Conservation (phyloP, 2,888 invertebrate species). For the Stenchaetothrips biformis region DNA sequence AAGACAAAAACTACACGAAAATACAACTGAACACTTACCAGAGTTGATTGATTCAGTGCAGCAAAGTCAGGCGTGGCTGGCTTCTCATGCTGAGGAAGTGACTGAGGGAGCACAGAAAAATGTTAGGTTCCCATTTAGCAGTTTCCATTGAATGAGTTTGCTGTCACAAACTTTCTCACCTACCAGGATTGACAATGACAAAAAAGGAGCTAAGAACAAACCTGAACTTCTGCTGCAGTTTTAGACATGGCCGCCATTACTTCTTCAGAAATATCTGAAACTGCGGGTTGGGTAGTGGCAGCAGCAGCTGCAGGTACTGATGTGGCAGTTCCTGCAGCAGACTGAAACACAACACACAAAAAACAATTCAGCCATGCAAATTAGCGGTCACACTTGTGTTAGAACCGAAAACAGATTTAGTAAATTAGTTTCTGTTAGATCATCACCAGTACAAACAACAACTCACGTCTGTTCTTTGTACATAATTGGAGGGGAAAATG, state of each 20-base stretch:
- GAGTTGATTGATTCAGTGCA: neutral
- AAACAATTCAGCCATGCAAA: slow-evolving; percentile 36
- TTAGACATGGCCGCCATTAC: neutral
- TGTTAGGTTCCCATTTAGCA: neutral
- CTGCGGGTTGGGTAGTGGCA: neutral
- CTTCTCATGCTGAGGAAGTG: slow-evolving; percentile 25
- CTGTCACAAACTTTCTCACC: slow-evolving; percentile 36
- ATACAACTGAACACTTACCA: neutral
- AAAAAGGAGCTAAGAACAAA: slow-evolving; percentile 28
- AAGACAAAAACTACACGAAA: neutral
- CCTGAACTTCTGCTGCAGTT: neutral
- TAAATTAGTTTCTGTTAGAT: no score
- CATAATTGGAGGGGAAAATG: slow-evolving; percentile 97
- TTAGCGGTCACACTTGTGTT: slow-evolving; percentile 28
- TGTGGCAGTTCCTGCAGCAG: slow-evolving; percentile 33
- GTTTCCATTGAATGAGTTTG: slow-evolving; percentile 39
- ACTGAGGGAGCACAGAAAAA: neutral
- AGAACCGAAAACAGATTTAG: neutral
- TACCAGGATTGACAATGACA: slow-evolving; percentile 31
- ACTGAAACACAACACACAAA: slow-evolving; percentile 37
- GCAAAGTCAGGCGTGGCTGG: slow-evolving; percentile 40
- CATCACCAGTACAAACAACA: no score
- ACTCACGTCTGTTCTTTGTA: slow-evolving; percentile 60
- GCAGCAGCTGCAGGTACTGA: slow-evolving; percentile 22
- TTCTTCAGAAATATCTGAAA: neutral